These are phyloP conservation scores for Dryoscopus gambensis DNA, from an alignment of 2,113 vertebrate genomes.

Conservation along the genomic window DNA sequence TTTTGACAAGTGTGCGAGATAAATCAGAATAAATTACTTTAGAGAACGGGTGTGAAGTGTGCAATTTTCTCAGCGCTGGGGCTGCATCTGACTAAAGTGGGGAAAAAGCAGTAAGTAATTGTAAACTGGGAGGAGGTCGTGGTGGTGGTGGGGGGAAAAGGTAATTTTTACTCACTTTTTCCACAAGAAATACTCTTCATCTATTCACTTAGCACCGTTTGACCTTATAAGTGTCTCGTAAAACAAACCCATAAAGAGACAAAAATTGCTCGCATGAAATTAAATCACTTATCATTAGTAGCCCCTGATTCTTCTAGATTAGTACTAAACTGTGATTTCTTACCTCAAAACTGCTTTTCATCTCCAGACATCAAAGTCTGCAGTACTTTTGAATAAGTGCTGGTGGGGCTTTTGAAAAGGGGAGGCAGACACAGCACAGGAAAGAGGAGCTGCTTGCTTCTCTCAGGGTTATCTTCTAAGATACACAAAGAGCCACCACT, in stretches of 20 bases:
- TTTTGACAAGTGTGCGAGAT: constrained; percentile 62
- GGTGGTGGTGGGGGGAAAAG: not conserved
- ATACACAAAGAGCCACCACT: constrained; percentile 12
- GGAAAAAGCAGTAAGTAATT: not conserved
- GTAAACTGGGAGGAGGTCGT: not conserved
- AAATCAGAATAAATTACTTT: constrained; percentile 67
- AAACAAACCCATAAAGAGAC: constrained; percentile 11
- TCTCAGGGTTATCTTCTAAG: not conserved
- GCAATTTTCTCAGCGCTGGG: not conserved
- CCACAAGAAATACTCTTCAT: not conserved
- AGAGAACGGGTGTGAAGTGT: not conserved
- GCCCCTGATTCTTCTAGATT: constrained; percentile 29
- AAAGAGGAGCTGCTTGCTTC: constrained; percentile 13
- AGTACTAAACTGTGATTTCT: constrained; percentile 35
- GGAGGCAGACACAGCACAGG: not conserved
- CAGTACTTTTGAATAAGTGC: not conserved
- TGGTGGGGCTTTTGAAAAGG: not conserved
- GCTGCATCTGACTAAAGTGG: not conserved
- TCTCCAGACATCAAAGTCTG: constrained; percentile 52
- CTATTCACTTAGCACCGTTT: not conserved
- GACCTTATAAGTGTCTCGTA: not conserved
- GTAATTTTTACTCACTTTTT: not conserved
- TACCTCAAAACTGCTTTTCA: constrained; percentile 54
- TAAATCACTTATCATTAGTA: constrained; percentile 44
- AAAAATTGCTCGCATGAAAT: constrained; percentile 8